Base-by-base conservation (phyloP, 1,140 invertebrate genomes). In the Drosophila serrata region DNA sequence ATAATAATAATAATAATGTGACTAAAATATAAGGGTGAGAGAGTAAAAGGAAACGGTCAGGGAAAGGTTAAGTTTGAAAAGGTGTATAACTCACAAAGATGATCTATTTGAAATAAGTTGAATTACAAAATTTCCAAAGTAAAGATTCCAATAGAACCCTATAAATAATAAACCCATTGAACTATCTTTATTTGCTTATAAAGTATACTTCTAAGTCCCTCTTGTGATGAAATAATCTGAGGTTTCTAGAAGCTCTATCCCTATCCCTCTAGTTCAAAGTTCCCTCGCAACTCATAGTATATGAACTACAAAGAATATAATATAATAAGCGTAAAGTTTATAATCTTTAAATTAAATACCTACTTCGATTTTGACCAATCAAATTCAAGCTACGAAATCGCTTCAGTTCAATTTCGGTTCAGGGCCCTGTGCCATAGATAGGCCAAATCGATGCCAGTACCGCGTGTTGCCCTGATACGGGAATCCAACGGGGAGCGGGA, bases 341-440 rank as follows among this genome's bases (percentile, higher is more conserved):
- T n/a, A 35, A 31, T 43, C 15, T 2, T 15, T 15, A 24, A 46
- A n/a, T 15, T 9, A 22, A 40, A 39, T 46, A 22, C 46, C 31
- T 37, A 40, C 24, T 15, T 9, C 22, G 19, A 59, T 67, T 58
- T 55, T 31, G 40, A 17, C 39, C 29, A 73, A 73, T 74, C 57
- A 57, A 62, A 59, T 24, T 46, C n/a, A n/a, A n/a, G n/a, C n/a
- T n/a, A n/a, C n/a, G n/a, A n/a, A n/a, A n/a, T n/a, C 46, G 27
- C 46, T 49, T 49, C 46, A 49, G 49, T 53, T 53, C 49, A 53
- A 17, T 53, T 53, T 72, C 76, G 67, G 76, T 79, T 79, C 75
- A 79, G 76, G 75, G 76, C 49, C 67, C 62, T 78, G 40, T 69
- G 15, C 33, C 37, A 45, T 33, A 77, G 56, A 77, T 67, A 65